Conservation (phyloP, 2,888 invertebrate species). For the Habroteleia sp. region DNA sequence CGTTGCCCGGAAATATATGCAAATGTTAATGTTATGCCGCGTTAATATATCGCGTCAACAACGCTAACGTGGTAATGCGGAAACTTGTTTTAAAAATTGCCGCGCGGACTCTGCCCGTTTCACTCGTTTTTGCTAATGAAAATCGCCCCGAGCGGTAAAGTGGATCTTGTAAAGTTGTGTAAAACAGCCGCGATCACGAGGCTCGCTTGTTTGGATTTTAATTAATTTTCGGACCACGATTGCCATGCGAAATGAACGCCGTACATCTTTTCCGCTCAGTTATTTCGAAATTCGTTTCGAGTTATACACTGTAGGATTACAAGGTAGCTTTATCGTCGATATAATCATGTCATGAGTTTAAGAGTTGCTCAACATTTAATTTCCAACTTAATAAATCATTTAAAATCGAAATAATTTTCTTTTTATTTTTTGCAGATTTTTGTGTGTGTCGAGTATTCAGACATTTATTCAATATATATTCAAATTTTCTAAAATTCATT, state of each 20-base stretch:
- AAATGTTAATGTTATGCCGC: slow-evolving; percentile 37
- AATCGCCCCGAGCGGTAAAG: slow-evolving; percentile 35
- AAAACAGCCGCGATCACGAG: slow-evolving; percentile 27
- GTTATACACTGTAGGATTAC: too few relatives aligned
- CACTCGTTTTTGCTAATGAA: slow-evolving; percentile 39
- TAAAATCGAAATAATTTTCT: too few relatives aligned
- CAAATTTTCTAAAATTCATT: too few relatives aligned
- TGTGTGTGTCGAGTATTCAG: too few relatives aligned
- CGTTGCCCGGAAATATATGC: slow-evolving; percentile 21
- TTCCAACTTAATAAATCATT: too few relatives aligned
- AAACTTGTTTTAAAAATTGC: slow-evolving; percentile 40
- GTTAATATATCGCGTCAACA: slow-evolving; percentile 43
- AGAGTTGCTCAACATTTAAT: too few relatives aligned
- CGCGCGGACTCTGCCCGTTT: slow-evolving; percentile 2
- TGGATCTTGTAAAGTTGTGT: slow-evolving; percentile 30
- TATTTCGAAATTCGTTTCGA: slow-evolving; percentile 11
- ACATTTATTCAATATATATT: too few relatives aligned
- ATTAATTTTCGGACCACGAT: slow-evolving; percentile 48
- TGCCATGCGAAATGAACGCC: slow-evolving; percentile 34
- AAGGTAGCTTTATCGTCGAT: too few relatives aligned
- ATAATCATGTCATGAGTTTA: too few relatives aligned
- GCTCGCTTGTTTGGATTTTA: slow-evolving; percentile 42
- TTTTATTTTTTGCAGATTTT: too few relatives aligned
- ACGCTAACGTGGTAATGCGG: slow-evolving; percentile 27
- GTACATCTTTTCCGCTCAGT: slow-evolving; percentile 14